phyloP scores from a whole-genome alignment of 2,888 invertebrate genomes.

The Dione juno region DNA sequence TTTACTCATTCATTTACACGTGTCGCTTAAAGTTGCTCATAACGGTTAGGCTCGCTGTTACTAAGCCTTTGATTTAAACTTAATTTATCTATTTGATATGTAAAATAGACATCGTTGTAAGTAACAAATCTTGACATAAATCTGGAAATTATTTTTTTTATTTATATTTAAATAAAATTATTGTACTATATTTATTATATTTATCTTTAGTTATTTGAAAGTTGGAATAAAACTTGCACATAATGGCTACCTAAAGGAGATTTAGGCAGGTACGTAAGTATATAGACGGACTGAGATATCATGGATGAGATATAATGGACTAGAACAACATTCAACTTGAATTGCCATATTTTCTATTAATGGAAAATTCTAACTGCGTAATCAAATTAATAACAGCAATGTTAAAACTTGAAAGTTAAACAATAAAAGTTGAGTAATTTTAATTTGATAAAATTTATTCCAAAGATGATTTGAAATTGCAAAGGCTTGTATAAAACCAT shows the following conservation, averaged over 20 bases:
- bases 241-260: no score
- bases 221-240: no score
- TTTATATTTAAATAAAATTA: no score
- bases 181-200: no score
- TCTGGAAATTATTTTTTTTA: no score
- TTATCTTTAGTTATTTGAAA: no score
- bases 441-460: constrained; percentile 34
- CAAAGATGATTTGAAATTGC: constrained; percentile 8
- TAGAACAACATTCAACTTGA: background rate
- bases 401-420: constrained; percentile 24
- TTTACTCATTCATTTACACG: constrained; percentile 11
- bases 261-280: no score
- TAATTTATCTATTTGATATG: background rate
- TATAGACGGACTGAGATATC: no score
- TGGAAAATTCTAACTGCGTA: constrained; percentile 14
- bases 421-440: constrained; percentile 32
- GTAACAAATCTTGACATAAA: no score
- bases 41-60: background rate
- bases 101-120: no score
- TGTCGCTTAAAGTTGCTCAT: constrained; percentile 6
- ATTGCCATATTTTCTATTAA: background rate
- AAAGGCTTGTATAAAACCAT: background rate
- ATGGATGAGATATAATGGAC: no score
- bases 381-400: constrained; percentile 16
- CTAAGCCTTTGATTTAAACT: background rate